Conservation (phyloP, 1,140 invertebrate species). For the Pteromalus puparum region DNA sequence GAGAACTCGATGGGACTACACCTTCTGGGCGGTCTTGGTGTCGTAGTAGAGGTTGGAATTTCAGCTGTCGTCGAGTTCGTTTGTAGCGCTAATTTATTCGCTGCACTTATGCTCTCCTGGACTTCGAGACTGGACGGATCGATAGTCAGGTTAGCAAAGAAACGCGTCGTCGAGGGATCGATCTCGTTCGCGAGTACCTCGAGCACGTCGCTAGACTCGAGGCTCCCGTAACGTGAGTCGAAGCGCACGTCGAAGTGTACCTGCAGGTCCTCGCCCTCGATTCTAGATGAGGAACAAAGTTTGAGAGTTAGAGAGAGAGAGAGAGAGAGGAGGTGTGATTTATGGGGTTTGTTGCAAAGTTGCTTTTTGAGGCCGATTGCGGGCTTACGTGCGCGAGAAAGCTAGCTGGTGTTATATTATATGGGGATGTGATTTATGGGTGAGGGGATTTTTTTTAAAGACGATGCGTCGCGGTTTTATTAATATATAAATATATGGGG, state of each 20-base stretch:
- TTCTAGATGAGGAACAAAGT: constrained; percentile 68
- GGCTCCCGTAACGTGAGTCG: constrained; percentile 77
- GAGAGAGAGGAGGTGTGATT: not conserved
- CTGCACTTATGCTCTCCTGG: constrained; percentile 77
- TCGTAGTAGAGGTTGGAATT: constrained; percentile 67
- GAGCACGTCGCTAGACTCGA: constrained; percentile 76
- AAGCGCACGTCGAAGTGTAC: constrained; percentile 85
- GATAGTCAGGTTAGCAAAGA: constrained; percentile 80
- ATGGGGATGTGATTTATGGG: not conserved
- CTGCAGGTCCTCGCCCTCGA: constrained; percentile 80
- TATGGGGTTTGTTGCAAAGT: constrained; percentile 3
- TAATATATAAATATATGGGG: no score
- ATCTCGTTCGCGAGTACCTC: constrained; percentile 78
- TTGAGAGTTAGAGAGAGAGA: not conserved
- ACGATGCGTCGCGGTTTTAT: not conserved
- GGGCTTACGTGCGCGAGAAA: not conserved
- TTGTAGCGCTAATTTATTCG: constrained; percentile 75
- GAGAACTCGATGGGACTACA: constrained; percentile 81
- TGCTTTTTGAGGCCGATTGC: constrained; percentile 3
- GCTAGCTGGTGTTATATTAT: no score
- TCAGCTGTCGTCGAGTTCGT: constrained; percentile 75
- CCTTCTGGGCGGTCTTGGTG: constrained; percentile 77
- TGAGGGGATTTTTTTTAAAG: not conserved
- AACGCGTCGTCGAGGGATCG: constrained; percentile 73
- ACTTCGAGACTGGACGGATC: constrained; percentile 81